Conservation (phyloP, 2,888 invertebrate genomes). For the Notocelia uddmanniana region DNA sequence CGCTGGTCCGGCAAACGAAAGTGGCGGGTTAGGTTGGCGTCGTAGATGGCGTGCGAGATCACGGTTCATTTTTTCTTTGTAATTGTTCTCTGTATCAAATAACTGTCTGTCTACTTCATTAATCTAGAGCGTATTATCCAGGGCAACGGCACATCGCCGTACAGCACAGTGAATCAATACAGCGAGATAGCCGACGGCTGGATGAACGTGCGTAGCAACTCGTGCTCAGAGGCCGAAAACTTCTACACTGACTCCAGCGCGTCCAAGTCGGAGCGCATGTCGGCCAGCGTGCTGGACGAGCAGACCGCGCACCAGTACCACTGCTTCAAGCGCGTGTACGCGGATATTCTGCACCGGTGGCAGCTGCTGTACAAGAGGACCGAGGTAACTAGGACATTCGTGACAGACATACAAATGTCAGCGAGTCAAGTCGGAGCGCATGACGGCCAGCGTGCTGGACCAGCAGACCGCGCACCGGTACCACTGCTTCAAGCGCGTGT, state of each 20-base stretch:
- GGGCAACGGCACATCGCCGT: conserved; percentile 92
- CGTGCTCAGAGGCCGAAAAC: conserved; percentile 95
- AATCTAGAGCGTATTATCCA: conserved; percentile 54
- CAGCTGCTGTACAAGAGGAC: conserved; percentile 91
- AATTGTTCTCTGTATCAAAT: no score
- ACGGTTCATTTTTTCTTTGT: no score
- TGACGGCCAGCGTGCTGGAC: conserved; percentile 56
- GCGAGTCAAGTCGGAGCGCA: conserved; percentile 13
- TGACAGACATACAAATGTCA: background rate
- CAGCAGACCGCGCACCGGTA: conserved; percentile 86
- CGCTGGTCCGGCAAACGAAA: no score
- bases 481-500: conserved; percentile 94
- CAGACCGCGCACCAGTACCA: conserved; percentile 88
- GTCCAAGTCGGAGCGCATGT: conserved; percentile 69
- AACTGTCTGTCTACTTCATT: no score
- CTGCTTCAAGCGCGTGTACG: conserved; percentile 94
- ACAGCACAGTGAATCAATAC: conserved; percentile 93
- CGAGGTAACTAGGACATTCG: conserved; percentile 79
- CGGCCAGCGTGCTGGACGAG: conserved; percentile 77
- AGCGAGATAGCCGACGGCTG: conserved; percentile 92
- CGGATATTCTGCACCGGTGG: conserved; percentile 95
- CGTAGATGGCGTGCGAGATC: no score
- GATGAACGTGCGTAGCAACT: conserved; percentile 93
- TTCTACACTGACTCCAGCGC: conserved; percentile 77
- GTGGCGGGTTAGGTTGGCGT: no score